These are phyloP conservation scores for Chydorus sphaericus DNA, from an alignment of 2,888 invertebrate genomes.

Conservation along the genomic window DNA sequence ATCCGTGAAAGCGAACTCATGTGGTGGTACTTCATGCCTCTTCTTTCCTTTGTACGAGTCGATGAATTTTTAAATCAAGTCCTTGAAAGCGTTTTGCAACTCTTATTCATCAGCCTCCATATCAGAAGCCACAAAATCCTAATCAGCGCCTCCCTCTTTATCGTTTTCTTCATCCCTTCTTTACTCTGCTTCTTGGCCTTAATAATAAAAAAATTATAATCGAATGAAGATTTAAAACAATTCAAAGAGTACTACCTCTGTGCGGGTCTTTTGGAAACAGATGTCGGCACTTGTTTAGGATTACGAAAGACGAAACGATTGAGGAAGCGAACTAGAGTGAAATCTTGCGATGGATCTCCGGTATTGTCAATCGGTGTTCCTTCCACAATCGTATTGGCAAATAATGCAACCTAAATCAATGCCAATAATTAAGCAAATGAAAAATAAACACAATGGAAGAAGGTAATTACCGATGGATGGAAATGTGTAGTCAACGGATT, in stretches of 20 bases:
- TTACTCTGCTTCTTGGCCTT: too few species aligned
- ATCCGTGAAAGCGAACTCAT: conserved; percentile 99
- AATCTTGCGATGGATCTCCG: conserved; percentile 88
- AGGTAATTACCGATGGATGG: neutral
- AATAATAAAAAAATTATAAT: too few species aligned
- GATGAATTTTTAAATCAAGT: too few species aligned
- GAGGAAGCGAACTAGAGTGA: conserved; percentile 74
- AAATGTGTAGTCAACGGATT: conserved; percentile 4
- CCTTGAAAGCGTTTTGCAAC: too few species aligned
- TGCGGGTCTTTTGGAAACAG: conserved; percentile 10
- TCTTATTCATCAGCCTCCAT: too few species aligned
- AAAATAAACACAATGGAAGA: conserved; percentile 19
- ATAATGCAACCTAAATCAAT: conserved; percentile 47
- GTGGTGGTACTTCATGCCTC: conserved; percentile 96
- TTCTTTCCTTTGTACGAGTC: conserved; percentile 99
- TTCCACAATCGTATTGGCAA: conserved; percentile 60
- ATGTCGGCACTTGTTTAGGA: conserved; percentile 32
- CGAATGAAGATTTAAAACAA: too few species aligned
- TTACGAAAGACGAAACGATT: conserved; percentile 94
- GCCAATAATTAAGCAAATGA: conserved; percentile 95
- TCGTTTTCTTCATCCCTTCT: too few species aligned
- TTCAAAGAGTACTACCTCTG: too few species aligned
- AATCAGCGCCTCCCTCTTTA: too few species aligned
- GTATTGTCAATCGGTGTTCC: conserved; percentile 61
- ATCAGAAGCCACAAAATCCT: too few species aligned